A percentile compares a stretch with the other conserved stretches of the same genome.
phyloP scores from a whole-genome alignment of 2,113 vertebrate species.

The human region DNA sequence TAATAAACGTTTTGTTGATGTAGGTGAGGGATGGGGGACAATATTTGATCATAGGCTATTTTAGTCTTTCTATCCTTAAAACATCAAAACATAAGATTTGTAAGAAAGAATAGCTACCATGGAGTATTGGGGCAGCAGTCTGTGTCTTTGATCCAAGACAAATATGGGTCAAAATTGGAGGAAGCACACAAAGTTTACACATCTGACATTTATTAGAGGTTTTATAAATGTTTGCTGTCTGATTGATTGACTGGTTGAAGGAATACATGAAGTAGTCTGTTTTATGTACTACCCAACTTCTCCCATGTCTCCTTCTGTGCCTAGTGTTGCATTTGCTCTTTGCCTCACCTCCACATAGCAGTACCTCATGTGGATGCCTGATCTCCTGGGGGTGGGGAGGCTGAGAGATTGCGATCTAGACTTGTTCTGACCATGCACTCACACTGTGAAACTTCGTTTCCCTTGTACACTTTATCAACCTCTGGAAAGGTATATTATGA shows the following conservation, averaged over 20 bases:
- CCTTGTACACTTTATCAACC: background rate
- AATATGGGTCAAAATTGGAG: background rate
- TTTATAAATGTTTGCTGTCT: background rate
- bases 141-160: slow-evolving; percentile 4
- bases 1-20: slow-evolving; percentile 80
- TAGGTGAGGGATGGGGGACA: slow-evolving; percentile 60
- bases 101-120: slow-evolving; percentile 1
- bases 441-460: background rate
- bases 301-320: background rate
- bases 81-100: slow-evolving; percentile 62
- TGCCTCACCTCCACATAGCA: background rate
- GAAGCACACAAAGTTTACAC: background rate
- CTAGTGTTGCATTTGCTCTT: background rate
- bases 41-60: slow-evolving; percentile 68
- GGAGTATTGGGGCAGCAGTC: background rate
- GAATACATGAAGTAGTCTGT: background rate
- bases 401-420: background rate
- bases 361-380: accelerated
- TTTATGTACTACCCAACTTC: background rate
- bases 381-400: background rate
- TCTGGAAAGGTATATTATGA: background rate
- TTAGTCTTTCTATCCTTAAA: background rate
- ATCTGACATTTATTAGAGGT: background rate
- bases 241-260: background rate
- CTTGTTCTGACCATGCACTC: background rate